Percentiles rank a stretch among this genome's conserved stretches.
phyloP scores from a whole-genome alignment of 2,888 invertebrate genomes.

The Cosmorhoe ocellata region DNA sequence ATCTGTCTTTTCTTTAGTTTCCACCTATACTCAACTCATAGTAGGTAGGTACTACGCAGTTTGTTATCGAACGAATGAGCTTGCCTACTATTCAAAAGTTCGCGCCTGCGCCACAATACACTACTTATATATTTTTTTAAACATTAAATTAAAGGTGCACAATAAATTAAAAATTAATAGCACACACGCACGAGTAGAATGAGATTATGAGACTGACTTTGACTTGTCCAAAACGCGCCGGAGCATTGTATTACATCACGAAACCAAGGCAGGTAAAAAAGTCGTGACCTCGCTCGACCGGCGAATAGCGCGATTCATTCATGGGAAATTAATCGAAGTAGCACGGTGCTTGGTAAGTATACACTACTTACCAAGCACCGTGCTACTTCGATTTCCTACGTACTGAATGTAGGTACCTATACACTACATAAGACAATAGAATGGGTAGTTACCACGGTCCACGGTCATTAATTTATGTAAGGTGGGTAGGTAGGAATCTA shows the following conservation, averaged over 20 bases:
- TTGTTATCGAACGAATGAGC: constrained; percentile 41
- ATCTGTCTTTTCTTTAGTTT: no score
- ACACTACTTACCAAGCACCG: no score
- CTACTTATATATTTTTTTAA: no score
- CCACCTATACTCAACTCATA: no score
- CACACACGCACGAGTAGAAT: neutral
- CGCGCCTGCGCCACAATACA: constrained; percentile 37
- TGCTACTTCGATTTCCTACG: no score
- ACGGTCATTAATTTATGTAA: no score
- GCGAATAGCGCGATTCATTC: constrained; percentile 61
- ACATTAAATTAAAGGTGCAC: no score
- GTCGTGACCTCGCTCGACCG: constrained; percentile 65
- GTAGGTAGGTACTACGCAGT: constrained; percentile 4
- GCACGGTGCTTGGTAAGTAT: constrained; percentile 30
- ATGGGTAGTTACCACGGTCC: no score
- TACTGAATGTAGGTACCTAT: no score
- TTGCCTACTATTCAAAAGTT: constrained; percentile 49
- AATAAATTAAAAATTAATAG: neutral
- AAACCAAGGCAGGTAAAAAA: constrained; percentile 69
- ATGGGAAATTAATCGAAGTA: constrained; percentile 62
- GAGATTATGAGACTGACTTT: constrained; percentile 6
- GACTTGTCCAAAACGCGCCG: neutral
- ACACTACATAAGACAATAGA: no score
- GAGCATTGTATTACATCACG: constrained; percentile 62
- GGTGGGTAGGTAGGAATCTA: no score